Evolutionary conservation across 2,797 vertebrate species (phyloP), one percentile per base, ranked within the genome.

Genomic region (Danio albolineatus): DNA sequence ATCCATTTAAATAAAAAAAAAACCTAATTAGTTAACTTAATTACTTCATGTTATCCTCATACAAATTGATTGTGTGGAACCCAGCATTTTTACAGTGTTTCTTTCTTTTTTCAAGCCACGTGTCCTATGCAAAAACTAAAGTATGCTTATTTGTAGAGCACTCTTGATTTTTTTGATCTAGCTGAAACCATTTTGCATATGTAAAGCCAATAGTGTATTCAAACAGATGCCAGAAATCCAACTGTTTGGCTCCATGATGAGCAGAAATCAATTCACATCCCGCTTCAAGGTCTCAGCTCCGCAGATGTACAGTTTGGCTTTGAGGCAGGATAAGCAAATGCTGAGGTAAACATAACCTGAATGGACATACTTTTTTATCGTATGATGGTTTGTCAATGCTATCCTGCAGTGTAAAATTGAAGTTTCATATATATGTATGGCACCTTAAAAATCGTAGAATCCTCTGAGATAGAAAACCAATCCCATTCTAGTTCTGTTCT

Each of bases 381-480:
- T 51, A 10, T 39, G 43, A 54, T 54, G 10, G 9, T 41, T 71
- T 71, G n/a, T 21, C 49, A 76, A 17, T 65, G 41, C 19, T 64
- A 56, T 21, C 48, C 38, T 39, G 46, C 17, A 53, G 73, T 6
- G 13, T 19, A 5, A n/a, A 19, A 54, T 12, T 43, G 38, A 53
- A 28, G 48, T 41, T 19, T 54, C 1, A 54, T 65, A 53, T 64
- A 75, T 43, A 43, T 62, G 73, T 53, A 62, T 74, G 21, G 46
- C n/a, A 41, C 10, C 46, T 62, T 39, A n/a, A n/a, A 28, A 53
- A 54, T 41, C 67, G 41, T 43, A 51, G 48, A 51, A 54, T 38
- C 48, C 43, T 39, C 38, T 54, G 38, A 54, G 17, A 75, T 75
- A 28, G 46, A 76, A 71, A 76, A 65, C 60, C 61, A 43, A 28